Evolutionary conservation across 2,888 invertebrate species (phyloP).

Genomic region (Teleiodes luculella): DNA sequence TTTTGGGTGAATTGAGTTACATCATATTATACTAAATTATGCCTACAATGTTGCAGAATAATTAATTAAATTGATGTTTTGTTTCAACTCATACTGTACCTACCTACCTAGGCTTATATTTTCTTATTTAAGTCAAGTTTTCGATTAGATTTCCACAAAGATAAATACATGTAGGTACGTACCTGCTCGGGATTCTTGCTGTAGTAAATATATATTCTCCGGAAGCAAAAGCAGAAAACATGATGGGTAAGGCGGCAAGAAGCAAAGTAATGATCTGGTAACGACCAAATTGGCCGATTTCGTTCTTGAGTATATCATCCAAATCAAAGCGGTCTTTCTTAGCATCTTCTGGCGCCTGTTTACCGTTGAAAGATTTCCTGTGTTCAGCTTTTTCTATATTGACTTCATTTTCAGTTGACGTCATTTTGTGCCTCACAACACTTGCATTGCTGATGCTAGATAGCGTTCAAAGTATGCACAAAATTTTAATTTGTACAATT

Average conservation of each 20-base stretch:
- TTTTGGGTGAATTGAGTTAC: too few species aligned
- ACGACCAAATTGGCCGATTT: constrained; percentile 64
- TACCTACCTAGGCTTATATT: too few species aligned
- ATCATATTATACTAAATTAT: too few species aligned
- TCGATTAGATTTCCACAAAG: too few species aligned
- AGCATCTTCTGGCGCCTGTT: constrained; percentile 18
- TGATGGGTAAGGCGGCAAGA: constrained; percentile 59
- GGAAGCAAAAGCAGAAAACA: constrained; percentile 65
- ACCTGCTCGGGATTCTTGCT: constrained; percentile 65
- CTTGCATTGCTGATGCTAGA: not conserved
- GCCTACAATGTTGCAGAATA: too few species aligned
- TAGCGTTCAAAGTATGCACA: not conserved
- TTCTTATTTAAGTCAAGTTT: too few species aligned
- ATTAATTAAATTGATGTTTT: too few species aligned
- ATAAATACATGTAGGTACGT: too few species aligned
- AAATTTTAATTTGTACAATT: too few species aligned
- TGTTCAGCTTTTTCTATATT: constrained; percentile 32
- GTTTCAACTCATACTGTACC: too few species aligned
- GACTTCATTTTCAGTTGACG: not conserved
- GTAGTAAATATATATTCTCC: constrained; percentile 71
- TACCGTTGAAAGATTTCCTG: constrained; percentile 33
- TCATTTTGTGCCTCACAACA: too few species aligned
- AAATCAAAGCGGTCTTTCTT: constrained; percentile 38
- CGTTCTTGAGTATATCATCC: constrained; percentile 57
- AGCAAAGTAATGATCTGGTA: constrained; percentile 58